Evolutionary conservation across 2,113 vertebrate genomes (phyloP).

Genomic region (Theristicus caerulescens): DNA sequence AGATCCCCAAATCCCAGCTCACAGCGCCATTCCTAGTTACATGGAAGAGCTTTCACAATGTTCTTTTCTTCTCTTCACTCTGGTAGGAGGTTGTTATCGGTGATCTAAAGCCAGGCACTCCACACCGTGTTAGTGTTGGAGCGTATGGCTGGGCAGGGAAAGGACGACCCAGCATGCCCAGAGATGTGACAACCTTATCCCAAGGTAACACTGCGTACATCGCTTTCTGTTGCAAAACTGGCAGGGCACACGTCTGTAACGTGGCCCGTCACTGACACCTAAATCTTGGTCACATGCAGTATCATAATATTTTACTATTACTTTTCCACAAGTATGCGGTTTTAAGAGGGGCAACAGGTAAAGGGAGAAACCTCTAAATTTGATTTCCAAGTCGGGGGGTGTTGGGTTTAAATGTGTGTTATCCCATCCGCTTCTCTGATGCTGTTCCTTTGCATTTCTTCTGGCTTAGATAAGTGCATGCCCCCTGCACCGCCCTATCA

Average conservation of each 20-base stretch:
- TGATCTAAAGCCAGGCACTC: conserved; percentile 83
- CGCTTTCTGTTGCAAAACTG: background rate
- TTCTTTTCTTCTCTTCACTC: conserved; percentile 7
- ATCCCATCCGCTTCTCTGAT: background rate
- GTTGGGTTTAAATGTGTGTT: background rate
- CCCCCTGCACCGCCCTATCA: conserved; percentile 83
- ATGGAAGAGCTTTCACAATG: background rate
- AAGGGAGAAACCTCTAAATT: background rate
- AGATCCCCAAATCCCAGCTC: background rate
- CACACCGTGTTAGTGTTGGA: conserved; percentile 85
- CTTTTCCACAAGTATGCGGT: background rate
- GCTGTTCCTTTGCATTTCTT: background rate
- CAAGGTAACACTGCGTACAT: conserved; percentile 75
- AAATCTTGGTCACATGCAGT: background rate
- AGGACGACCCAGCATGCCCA: conserved; percentile 86
- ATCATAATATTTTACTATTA: background rate
- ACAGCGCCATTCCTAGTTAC: background rate
- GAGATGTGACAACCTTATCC: conserved; percentile 82
- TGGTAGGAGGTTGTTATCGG: conserved; percentile 84
- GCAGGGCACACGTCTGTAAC: background rate
- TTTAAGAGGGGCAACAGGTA: background rate
- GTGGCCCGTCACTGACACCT: too few relatives aligned
- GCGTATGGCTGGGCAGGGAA: conserved; percentile 86
- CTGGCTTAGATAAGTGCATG: conserved; percentile 84
- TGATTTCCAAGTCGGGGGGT: background rate